Evolutionary conservation across 2,113 vertebrate species (phyloP), one percentile per base, ranked within the genome.

Genomic region (Prionailurus viverrinus): DNA sequence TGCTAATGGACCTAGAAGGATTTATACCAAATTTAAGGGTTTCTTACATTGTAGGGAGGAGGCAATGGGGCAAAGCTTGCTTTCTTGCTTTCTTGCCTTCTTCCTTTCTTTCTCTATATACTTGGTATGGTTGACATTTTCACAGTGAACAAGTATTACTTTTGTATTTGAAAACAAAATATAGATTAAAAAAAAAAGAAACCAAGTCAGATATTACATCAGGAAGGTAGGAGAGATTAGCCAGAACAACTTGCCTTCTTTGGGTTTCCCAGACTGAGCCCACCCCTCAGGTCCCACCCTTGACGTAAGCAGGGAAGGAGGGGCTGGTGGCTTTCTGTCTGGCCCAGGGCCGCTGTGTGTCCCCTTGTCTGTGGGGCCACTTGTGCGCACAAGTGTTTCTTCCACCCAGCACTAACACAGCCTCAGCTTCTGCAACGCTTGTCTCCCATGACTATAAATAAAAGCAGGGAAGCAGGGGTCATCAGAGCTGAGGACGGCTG

Each of bases 111-210:
- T 9, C 25, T 89, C 16, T 63, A 4, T 79, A 33, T 9, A 66
- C 36, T 80, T 90, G 74, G 16, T 84, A 19, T 66, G 69, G 7
- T 89, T 89, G 89, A 80, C 27, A 48, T 96, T 76, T 93, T 96
- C 78, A 78, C 27, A 89, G 23, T n/a, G 27, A 91, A 31, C n/a
- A 69, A 73, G 12, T 74, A 61, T 74, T 69, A 78, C 19, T 29
- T 89, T 85, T 78, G 33, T 76, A 51, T 58, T 92, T 85, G 58
- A 76, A 85, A 91, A 91, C 58, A 76, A 87, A 83, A 66, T 7
- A 63, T 71, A 58, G 13, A 13, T 71, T 63, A 61, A 80, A 45
- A 73, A 41, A 71, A 27, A 36, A 74, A 16, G 71, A 69, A 82
- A 2, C 41, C 48, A 21, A 2, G 21, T 87, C 58, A 51, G 66